Evolutionary conservation across 2,113 vertebrate genomes (phyloP).

Genomic region (Rana temporaria): DNA sequence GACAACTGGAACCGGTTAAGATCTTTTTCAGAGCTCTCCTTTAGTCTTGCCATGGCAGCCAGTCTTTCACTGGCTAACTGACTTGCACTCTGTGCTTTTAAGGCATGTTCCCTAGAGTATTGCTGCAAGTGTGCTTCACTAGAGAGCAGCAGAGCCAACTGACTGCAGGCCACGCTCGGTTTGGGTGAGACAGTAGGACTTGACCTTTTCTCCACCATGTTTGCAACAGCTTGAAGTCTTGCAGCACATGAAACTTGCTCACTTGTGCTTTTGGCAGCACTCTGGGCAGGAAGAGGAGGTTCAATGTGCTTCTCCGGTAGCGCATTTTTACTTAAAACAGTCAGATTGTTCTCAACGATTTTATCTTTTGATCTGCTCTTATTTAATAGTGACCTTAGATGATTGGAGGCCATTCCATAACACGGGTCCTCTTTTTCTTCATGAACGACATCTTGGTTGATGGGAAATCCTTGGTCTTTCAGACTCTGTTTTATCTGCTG

Average conservation of each 20-base stretch:
- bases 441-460: constrained; percentile 73
- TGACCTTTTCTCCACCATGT: constrained; percentile 91
- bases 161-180: constrained; percentile 95
- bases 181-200: constrained; percentile 93
- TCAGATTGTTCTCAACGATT: constrained; percentile 74
- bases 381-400: constrained; percentile 91
- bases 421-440: constrained; percentile 86
- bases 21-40: constrained; percentile 84
- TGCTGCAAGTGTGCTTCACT: constrained; percentile 97
- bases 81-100: constrained; percentile 92
- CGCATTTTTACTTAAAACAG: constrained; percentile 80
- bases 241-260: constrained; percentile 91
- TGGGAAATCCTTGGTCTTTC: constrained; percentile 79
- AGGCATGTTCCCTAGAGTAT: constrained; percentile 93
- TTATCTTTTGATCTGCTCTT: constrained; percentile 91
- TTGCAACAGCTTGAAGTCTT: constrained; percentile 92
- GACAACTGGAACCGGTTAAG: constrained; percentile 72
- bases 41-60: constrained; percentile 90
- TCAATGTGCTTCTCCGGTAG: constrained; percentile 82
- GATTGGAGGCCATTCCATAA: constrained; percentile 90
- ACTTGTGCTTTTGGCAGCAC: constrained; percentile 72
- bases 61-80: constrained; percentile 93
- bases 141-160: constrained; percentile 92
- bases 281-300: constrained; percentile 80
- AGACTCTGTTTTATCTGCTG: constrained; percentile 87